These are phyloP conservation scores for Petaurus breviceps DNA, from an alignment of 2,113 vertebrate species.

Conservation along the genomic window DNA sequence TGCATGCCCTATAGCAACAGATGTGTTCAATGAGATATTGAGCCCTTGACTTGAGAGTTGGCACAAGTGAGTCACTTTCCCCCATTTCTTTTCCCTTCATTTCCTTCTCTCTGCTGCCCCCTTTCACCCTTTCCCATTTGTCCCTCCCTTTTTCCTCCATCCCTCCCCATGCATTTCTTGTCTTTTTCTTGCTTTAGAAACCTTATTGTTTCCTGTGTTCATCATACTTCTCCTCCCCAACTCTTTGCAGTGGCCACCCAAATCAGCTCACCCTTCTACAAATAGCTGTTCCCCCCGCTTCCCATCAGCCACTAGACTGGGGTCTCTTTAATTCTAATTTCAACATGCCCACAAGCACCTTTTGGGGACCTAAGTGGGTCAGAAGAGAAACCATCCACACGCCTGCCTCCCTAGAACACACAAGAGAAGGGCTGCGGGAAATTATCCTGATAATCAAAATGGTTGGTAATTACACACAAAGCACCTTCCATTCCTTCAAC, in stretches of 20 bases:
- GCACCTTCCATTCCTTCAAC: not conserved
- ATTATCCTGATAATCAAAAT: too few species aligned
- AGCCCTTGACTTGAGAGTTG: not conserved
- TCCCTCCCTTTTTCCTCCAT: not conserved
- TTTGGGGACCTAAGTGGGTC: not conserved
- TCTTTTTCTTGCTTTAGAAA: not conserved
- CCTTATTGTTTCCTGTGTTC: not conserved
- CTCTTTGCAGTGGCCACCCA: not conserved
- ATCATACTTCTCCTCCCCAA: not conserved
- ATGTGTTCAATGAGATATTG: not conserved
- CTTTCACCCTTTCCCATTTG: not conserved
- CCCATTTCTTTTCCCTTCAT: conserved; percentile 11
- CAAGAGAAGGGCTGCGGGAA: not conserved
- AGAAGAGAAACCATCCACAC: not conserved
- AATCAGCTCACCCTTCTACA: not conserved
- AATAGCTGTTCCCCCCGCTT: not conserved
- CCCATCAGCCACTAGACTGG: not conserved
- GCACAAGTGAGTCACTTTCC: not conserved
- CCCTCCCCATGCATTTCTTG: not conserved
- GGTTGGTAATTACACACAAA: not conserved
- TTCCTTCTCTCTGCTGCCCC: conserved; percentile 1
- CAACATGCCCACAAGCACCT: too few species aligned
- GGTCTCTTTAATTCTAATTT: not conserved
- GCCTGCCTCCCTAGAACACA: not conserved
- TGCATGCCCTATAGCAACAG: not conserved